Base-by-base conservation (phyloP, 2,797 vertebrate genomes). In the Microctenopoma steveboyesi region DNA sequence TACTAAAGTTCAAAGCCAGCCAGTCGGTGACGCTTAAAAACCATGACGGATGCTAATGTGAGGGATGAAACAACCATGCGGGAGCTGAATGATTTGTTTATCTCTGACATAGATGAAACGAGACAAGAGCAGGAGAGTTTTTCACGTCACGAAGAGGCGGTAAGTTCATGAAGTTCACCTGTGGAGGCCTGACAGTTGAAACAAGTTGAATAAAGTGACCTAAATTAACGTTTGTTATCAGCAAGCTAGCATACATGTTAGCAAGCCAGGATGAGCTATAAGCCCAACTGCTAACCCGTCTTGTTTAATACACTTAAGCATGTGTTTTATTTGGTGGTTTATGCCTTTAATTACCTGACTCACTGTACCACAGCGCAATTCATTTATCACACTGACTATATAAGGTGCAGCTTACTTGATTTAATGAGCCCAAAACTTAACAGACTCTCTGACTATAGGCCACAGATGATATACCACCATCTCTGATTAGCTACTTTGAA, bases 401-500 rank as follows among this genome's bases (percentile, higher is more conserved):
- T 22, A 12, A 12, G 2, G 8, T n/a, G 11, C 2, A 15, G 48
- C 4, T 47, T 22, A 14, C 56, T 9, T 60, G 25, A 40, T 4
- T 1, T 35, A 6, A 27, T 1, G 6, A 49, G 30, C 35, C 28
- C 52, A 46, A 70, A 46, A 22, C 37, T 16, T 1, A 60, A 42
- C 7, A 7, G 4, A 7, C 7, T 22, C 73, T 63, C 63, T n/a
- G 7, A 7, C 7, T 35, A 35, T 35, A 97, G 95, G 74, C 76
- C 72, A 65, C 81, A 12, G 91, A 83, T 72, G 91, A 92, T 15
- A 83, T 98, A 27, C 95, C 96, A 7, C 85, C 92, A 25, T 95
- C 95, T 9, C 74, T 97, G 74, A 61, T 95, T 43, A 89, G 88
- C 43, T 98, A 92, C 92, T 91, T 97, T 80, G 88, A 95, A 69